Base-by-base conservation (phyloP, 2,797 vertebrate species). In the Xyrichtys novacula region DNA sequence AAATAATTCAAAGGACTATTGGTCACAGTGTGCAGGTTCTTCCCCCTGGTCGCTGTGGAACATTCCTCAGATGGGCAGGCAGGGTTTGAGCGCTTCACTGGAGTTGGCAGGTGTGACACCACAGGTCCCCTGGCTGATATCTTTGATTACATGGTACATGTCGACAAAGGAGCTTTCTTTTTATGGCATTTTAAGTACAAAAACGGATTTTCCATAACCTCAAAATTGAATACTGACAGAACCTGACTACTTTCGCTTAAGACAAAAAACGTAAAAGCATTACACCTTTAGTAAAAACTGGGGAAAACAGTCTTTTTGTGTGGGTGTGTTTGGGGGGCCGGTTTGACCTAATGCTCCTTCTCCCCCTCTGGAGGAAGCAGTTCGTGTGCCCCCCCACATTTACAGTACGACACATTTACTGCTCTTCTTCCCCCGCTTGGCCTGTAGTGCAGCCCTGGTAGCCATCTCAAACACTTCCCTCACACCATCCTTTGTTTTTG, bases 391-490 rank as follows among this genome's bases (percentile, higher is more conserved):
- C 76, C 81, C n/a, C n/a, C n/a, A n/a, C 28, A 25, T 82, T 96
- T 96, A 99, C 95, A 99, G 95, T 88, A 99, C 91, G 91, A 96
- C 93, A 91, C 97, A 99, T 95, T 96, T 97, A 65, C 79, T 96
- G 92, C 93, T 96, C 89, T 96, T 97, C 95, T 98, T 98, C 74
- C 96, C 96, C 86, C 96, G 95, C 78, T 95, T 94, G 91, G 97
- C 97, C 94, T 99, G 97, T 95, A 99, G 94, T 84, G 98, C 97
- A 65, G 98, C 98, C 95, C 97, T 97, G 87, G 97, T 99, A 90
- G 97, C 98, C 97, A 98, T 97, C 93, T 99, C 98, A 67, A 99
- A 99, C 83, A 98, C 97, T 94, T 99, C 98, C 89, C 97, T 95
- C 90, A 99, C 97, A 32, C 98, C 98, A 85, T 99, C 97, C 94